Conservation (phyloP, 2,113 vertebrate species). For the Pangasianodon hypophthalmus region DNA sequence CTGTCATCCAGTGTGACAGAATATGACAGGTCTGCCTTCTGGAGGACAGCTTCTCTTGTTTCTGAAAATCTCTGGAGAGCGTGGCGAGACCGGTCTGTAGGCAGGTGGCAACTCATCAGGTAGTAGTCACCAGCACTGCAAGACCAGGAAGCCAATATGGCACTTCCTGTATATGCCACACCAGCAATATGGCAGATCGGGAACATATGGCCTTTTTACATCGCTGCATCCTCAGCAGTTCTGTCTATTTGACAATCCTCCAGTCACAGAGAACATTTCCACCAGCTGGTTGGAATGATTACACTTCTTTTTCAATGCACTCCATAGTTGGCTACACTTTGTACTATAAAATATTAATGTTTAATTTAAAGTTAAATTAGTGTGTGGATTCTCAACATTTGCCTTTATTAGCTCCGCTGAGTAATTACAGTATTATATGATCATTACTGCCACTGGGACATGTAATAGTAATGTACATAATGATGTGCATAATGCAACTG, state of each 20-base stretch:
- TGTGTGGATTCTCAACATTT: background rate
- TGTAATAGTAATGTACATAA: constrained; percentile 16
- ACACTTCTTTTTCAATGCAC: background rate
- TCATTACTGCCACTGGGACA: background rate
- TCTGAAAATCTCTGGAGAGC: constrained; percentile 40
- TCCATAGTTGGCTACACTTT: background rate
- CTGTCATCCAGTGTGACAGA: background rate
- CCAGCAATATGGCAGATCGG: constrained; percentile 42
- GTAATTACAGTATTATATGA: constrained; percentile 4
- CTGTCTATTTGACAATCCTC: constrained; percentile 25
- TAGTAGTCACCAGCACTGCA: constrained; percentile 61
- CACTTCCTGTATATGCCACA: constrained; percentile 62
- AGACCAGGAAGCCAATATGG: constrained; percentile 64
- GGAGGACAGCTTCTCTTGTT: constrained; percentile 16
- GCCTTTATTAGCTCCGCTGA: background rate
- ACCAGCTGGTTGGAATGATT: background rate
- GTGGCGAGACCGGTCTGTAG: constrained; percentile 49
- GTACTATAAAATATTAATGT: constrained; percentile 2
- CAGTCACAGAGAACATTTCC: background rate
- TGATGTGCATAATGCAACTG: background rate
- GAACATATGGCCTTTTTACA: constrained; percentile 63
- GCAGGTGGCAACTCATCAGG: constrained; percentile 69
- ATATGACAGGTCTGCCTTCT: background rate
- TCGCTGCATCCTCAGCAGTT: constrained; percentile 49
- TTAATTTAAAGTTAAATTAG: constrained; percentile 27